A percentile compares a stretch with the other conserved stretches of the same genome.
Conservation (phyloP, 2,113 vertebrate genomes). For the Poeciliopsis retropinna region DNA sequence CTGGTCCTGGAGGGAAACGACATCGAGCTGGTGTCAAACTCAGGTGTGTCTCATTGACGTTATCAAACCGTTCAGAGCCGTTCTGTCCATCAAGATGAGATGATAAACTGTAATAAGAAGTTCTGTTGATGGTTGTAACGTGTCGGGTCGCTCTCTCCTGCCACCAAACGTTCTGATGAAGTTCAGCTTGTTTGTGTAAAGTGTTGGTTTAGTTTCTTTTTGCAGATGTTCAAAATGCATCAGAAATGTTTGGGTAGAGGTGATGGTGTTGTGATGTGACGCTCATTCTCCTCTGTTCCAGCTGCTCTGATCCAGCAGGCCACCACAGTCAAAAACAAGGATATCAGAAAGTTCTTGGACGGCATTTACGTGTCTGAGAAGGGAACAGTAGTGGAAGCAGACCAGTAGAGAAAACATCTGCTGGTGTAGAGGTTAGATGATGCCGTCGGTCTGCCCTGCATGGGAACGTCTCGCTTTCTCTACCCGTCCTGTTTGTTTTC, state of each 20-base stretch:
- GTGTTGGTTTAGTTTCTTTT: not conserved
- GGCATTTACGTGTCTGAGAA: constrained; percentile 99
- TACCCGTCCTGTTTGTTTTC: not conserved
- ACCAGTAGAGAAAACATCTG: constrained; percentile 75
- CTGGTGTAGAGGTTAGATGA: constrained; percentile 76
- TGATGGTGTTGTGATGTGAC: constrained; percentile 24
- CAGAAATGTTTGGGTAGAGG: not conserved
- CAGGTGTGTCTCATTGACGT: constrained; percentile 79
- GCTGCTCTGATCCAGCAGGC: constrained; percentile 99
- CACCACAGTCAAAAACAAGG: constrained; percentile 99
- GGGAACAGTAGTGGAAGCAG: constrained; percentile 86
- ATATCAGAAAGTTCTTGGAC: constrained; percentile 99
- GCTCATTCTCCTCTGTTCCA: constrained; percentile 76
- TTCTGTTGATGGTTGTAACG: not conserved
- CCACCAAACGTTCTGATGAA: not conserved
- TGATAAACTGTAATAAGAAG: too few species aligned
- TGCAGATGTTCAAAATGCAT: not conserved
- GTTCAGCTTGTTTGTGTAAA: not conserved
- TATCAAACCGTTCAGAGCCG: not conserved
- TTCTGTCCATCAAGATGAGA: not conserved
- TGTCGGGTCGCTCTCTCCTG: not conserved
- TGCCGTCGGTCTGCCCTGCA: constrained; percentile 2
- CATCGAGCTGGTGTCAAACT: constrained; percentile 98
- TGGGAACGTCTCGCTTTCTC: not conserved
- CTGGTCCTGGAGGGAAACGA: constrained; percentile 97